phyloP scores from a whole-genome alignment of 2,888 invertebrate genomes.

The Sphaerophoria taeniata region DNA sequence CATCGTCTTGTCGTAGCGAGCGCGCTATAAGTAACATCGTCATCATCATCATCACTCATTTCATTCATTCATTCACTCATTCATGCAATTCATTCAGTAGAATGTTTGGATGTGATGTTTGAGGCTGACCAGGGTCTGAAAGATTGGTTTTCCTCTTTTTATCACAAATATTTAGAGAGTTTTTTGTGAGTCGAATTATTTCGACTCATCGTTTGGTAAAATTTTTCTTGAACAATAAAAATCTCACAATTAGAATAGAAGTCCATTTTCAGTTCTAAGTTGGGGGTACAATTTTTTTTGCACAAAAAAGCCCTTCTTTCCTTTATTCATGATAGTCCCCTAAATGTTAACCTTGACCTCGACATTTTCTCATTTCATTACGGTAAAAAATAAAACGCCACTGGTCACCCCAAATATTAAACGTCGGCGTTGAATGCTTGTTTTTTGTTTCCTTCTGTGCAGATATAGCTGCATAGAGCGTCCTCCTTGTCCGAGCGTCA shows the following conservation, averaged over 20 bases:
- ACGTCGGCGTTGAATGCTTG: constrained; percentile 59
- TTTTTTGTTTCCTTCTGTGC: constrained; percentile 39
- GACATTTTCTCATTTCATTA: no score
- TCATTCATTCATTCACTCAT: constrained; percentile 69
- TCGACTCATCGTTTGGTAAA: no score
- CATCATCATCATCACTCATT: constrained; percentile 64
- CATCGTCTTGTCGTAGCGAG: constrained; percentile 59
- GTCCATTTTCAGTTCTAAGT: no score
- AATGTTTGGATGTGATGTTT: neutral
- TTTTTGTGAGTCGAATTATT: no score
- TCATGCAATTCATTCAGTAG: constrained; percentile 65
- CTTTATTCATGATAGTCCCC: no score
- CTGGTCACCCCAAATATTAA: neutral
- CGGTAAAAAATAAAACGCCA: neutral
- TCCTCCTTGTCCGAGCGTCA: constrained; percentile 18
- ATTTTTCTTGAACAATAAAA: no score
- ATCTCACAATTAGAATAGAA: no score
- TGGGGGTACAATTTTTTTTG: no score
- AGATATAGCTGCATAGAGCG: constrained; percentile 23
- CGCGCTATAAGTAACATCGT: constrained; percentile 52
- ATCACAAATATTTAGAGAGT: no score
- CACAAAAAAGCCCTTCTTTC: no score
- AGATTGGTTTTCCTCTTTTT: neutral
- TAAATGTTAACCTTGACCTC: no score
- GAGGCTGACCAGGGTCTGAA: neutral